Percentiles rank a stretch among this genome's conserved stretches.
phyloP scores from a whole-genome alignment of 2,888 invertebrate genomes.

The Blera fallax region DNA sequence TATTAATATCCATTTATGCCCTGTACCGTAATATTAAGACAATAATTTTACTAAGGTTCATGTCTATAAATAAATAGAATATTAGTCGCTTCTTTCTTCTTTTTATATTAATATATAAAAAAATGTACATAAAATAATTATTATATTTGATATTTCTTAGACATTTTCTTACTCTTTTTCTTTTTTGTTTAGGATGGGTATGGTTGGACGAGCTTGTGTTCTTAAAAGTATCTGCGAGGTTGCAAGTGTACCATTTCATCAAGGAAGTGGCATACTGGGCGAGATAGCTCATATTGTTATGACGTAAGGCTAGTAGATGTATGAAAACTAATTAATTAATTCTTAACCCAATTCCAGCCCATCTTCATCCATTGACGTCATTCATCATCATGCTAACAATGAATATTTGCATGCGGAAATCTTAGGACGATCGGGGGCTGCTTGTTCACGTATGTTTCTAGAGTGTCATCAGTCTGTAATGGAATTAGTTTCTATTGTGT shows the following conservation, averaged over 20 bases:
- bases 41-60: too few species aligned
- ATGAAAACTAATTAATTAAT: not conserved
- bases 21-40: too few species aligned
- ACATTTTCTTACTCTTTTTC: too few species aligned
- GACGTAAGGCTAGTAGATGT: slow-evolving; percentile 83
- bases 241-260: slow-evolving; percentile 86
- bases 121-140: too few species aligned
- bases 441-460: slow-evolving; percentile 77
- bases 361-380: slow-evolving; percentile 86
- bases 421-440: slow-evolving; percentile 83
- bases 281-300: slow-evolving; percentile 89
- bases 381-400: slow-evolving; percentile 86
- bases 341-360: slow-evolving; percentile 83
- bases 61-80: too few species aligned
- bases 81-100: too few species aligned
- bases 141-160: too few species aligned
- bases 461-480: slow-evolving; percentile 78
- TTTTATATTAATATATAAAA: too few species aligned
- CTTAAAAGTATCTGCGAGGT: slow-evolving; percentile 90
- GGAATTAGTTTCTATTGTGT: slow-evolving; percentile 77
- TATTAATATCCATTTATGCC: too few species aligned
- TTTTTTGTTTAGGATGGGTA: slow-evolving; percentile 83
- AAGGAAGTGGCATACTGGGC: slow-evolving; percentile 88
- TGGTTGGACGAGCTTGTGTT: slow-evolving; percentile 87
- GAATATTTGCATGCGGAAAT: slow-evolving; percentile 89